Conservation (phyloP, 2,113 vertebrate species). For the Takifugu flavidus region DNA sequence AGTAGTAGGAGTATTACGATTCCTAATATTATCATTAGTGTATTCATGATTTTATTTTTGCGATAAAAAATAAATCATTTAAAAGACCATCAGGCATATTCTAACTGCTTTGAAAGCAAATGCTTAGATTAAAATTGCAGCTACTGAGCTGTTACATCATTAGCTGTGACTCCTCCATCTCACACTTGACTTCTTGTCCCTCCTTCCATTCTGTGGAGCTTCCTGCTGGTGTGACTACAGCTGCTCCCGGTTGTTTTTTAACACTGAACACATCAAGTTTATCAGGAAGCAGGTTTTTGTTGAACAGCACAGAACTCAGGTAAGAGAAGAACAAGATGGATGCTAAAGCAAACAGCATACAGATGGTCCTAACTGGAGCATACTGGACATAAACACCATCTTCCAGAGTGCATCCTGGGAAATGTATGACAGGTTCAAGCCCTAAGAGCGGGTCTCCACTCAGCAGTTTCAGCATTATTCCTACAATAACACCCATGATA, state of each 20-base stretch:
- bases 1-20: too few relatives aligned
- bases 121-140: too few relatives aligned
- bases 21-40: too few relatives aligned
- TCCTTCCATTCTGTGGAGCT: not conserved
- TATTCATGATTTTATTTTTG: too few relatives aligned
- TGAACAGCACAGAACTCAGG: slow-evolving; percentile 17
- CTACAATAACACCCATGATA: slow-evolving; percentile 57
- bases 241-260: not conserved
- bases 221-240: not conserved
- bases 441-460: slow-evolving; percentile 68
- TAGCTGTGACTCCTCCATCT: too few relatives aligned
- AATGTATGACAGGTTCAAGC: slow-evolving; percentile 51
- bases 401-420: slow-evolving; percentile 60
- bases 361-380: slow-evolving; percentile 71
- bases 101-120: too few relatives aligned
- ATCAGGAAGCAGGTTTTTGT: not conserved
- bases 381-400: slow-evolving; percentile 58
- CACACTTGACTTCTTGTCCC: not conserved
- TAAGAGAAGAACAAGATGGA: slow-evolving; percentile 49
- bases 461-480: slow-evolving; percentile 66
- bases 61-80: too few relatives aligned
- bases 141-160: too few relatives aligned
- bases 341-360: slow-evolving; percentile 11
- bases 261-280: not conserved
- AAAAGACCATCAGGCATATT: too few relatives aligned